Evolutionary conservation across 2,888 invertebrate genomes (phyloP).

Genomic region (Oscheius myriophilus): DNA sequence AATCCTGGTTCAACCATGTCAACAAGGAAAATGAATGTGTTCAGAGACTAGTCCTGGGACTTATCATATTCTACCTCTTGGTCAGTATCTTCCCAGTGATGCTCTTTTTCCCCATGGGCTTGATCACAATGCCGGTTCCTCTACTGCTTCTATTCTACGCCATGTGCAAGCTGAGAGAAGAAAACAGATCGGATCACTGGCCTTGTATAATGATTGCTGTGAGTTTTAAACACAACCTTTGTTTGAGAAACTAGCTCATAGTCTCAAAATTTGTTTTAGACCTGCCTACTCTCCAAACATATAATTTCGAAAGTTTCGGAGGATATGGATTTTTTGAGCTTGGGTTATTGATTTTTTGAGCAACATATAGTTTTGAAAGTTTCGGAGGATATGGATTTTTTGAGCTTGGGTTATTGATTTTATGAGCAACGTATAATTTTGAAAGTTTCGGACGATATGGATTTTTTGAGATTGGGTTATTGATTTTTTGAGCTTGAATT

Average conservation of each 20-base stretch:
- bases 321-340: no score
- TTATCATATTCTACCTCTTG: slow-evolving; percentile 49
- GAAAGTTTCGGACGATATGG: no score
- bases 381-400: no score
- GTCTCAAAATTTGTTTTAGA: background rate
- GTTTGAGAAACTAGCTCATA: background rate
- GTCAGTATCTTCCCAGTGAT: slow-evolving; percentile 49
- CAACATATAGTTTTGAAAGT: no score
- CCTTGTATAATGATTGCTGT: slow-evolving; percentile 51
- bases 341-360: no score
- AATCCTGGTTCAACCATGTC: no score
- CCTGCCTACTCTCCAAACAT: no score
- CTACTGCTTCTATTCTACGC: slow-evolving; percentile 46
- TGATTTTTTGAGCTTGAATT: no score
- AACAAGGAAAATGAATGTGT: slow-evolving; percentile 2
- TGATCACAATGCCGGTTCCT: slow-evolving; percentile 44
- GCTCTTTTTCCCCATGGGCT: slow-evolving; percentile 47
- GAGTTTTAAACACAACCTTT: slow-evolving; percentile 9
- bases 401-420: no score
- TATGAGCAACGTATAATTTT: no score
- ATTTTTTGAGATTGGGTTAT: no score
- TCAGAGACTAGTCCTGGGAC: slow-evolving; percentile 45
- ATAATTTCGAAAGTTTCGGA: no score
- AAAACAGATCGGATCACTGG: slow-evolving; percentile 42
- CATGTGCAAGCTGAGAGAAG: slow-evolving; percentile 39